These are phyloP conservation scores for Sinopyrophorus schimmeli DNA, from an alignment of 2,888 invertebrate genomes.

Conservation along the genomic window DNA sequence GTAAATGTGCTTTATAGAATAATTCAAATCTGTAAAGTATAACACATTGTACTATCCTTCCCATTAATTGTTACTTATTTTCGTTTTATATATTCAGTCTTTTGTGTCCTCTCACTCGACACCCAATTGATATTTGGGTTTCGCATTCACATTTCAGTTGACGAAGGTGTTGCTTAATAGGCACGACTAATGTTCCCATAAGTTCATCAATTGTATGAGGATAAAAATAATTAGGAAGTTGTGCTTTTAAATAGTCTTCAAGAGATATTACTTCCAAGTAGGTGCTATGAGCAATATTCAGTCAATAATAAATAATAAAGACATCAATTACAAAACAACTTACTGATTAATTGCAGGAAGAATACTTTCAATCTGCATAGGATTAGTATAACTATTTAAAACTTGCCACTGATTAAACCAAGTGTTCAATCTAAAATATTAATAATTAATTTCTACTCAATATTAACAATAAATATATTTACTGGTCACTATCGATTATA, in stretches of 20 bases:
- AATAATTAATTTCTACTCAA: no score
- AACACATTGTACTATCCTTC: no score
- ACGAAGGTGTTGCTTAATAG: conserved; percentile 57
- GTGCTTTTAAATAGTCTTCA: conserved; percentile 58
- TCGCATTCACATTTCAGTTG: conserved; percentile 60
- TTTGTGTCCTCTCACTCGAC: conserved; percentile 51
- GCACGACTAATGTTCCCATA: conserved; percentile 61
- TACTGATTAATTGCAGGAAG: conserved; percentile 62
- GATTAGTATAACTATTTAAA: conserved; percentile 65
- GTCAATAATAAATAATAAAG: no score
- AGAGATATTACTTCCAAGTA: conserved; percentile 58
- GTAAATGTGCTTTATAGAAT: no score
- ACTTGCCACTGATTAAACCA: conserved; percentile 76
- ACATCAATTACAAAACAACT: conserved; percentile 49
- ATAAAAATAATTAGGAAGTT: conserved; percentile 61
- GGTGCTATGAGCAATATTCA: no score
- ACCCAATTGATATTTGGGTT: conserved; percentile 57
- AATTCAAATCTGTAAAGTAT: no score
- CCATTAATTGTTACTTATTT: no score
- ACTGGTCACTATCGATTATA: conserved; percentile 61
- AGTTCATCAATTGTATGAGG: conserved; percentile 65
- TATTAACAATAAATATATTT: conserved; percentile 8
- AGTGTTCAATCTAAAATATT: conserved; percentile 64
- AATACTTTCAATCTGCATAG: conserved; percentile 66
- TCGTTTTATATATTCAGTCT: conserved; percentile 41